Evolutionary conservation across 2,888 invertebrate genomes (phyloP).

Genomic region (Frankliniella intonsa): DNA sequence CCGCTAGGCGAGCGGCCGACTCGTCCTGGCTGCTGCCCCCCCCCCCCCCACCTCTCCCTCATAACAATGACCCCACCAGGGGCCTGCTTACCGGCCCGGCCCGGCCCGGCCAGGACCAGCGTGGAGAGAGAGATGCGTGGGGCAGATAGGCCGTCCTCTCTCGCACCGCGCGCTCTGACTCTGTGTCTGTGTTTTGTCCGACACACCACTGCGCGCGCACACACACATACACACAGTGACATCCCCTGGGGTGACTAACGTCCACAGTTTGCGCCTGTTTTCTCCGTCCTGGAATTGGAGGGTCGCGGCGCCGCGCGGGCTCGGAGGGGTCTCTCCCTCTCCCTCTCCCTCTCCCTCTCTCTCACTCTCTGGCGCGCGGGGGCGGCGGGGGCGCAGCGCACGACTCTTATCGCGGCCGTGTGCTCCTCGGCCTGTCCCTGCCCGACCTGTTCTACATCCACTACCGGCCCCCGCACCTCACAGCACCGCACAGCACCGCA

Average conservation of each 20-base stretch:
- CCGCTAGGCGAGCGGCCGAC: no score
- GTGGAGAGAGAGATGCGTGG: not conserved
- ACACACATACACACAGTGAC: not conserved
- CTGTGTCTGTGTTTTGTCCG: slow-evolving; percentile 14
- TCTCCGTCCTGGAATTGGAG: not conserved
- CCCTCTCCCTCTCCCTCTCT: no score
- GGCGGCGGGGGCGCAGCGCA: not conserved
- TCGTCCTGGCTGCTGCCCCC: no score
- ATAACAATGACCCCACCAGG: slow-evolving; percentile 5
- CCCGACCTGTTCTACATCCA: not conserved
- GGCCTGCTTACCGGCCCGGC: not conserved
- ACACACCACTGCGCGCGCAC: not conserved
- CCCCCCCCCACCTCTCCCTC: not conserved
- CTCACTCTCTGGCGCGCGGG: not conserved
- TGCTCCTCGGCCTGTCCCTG: no score
- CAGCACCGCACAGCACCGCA: no score
- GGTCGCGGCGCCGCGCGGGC: not conserved
- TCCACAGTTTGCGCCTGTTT: not conserved
- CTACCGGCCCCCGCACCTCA: no score
- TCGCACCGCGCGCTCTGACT: not conserved
- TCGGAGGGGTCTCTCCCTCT: no score
- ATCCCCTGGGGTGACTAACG: not conserved
- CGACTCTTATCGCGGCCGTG: not conserved
- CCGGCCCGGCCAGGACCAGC: no score
- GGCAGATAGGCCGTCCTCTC: not conserved